These are phyloP conservation scores for Coecobrya sp. DNA, from an alignment of 2,888 invertebrate species.

Conservation along the genomic window DNA sequence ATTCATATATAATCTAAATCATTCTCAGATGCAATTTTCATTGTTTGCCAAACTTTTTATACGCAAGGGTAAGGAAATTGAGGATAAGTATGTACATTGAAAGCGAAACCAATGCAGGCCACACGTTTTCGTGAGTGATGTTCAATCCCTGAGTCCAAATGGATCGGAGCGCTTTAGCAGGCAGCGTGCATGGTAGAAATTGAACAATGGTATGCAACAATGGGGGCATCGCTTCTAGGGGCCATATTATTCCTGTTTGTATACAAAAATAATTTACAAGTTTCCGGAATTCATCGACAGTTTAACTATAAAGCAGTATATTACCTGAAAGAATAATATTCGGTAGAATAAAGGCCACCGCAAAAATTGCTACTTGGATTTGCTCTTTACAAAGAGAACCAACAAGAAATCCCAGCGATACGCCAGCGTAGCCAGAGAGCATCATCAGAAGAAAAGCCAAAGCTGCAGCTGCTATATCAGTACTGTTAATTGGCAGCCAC, in stretches of 20 bases:
- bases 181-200: conserved; percentile 84
- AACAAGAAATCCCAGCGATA: conserved; percentile 92
- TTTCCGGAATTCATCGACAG: too few relatives aligned
- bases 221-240: conserved; percentile 97
- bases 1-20: too few relatives aligned
- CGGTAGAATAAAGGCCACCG: conserved; percentile 75
- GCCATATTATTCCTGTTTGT: conserved; percentile 95
- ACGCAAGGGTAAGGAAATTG: background rate
- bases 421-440: conserved; percentile 53
- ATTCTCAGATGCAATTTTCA: too few relatives aligned
- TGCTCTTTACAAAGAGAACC: conserved; percentile 97
- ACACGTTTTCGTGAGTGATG: conserved; percentile 74
- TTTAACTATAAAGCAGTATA: conserved; percentile 10
- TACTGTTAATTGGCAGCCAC: conserved; percentile 12
- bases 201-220: conserved; percentile 87
- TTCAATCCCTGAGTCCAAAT: conserved; percentile 69
- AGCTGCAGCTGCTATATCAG: background rate
- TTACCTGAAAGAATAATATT: conserved; percentile 55
- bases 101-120: conserved; percentile 11
- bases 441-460: conserved; percentile 4
- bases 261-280: too few relatives aligned
- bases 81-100: background rate
- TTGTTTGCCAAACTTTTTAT: too few relatives aligned
- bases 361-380: conserved; percentile 94
- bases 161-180: conserved; percentile 67